Conservation (phyloP, 2,888 invertebrate genomes). For the Coenonympha glycerion region DNA sequence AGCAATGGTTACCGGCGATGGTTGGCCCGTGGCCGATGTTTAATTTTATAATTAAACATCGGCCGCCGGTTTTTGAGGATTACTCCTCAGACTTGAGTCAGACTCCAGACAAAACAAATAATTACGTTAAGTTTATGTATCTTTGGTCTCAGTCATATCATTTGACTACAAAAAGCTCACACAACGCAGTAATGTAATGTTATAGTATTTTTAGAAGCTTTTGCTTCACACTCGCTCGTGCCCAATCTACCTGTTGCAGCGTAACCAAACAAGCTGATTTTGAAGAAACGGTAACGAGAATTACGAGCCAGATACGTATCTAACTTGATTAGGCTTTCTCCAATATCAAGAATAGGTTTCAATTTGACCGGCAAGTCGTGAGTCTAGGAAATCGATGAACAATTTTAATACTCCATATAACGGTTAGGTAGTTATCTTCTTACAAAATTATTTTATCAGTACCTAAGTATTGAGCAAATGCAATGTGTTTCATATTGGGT, state of each 20-base stretch:
- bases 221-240: neutral
- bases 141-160: no score
- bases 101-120: no score
- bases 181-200: no score
- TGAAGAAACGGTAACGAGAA: constrained; percentile 7
- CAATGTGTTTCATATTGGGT: no score
- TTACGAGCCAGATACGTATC: constrained; percentile 3
- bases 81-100: no score
- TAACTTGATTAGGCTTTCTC: constrained; percentile 8
- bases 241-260: neutral
- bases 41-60: no score
- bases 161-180: no score
- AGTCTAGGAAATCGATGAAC: constrained; percentile 12
- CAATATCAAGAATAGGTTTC: constrained; percentile 16
- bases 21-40: no score
- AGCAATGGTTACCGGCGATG: no score
- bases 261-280: neutral
- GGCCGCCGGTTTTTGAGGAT: no score
- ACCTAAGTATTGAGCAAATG: neutral
- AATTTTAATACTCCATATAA: constrained; percentile 12
- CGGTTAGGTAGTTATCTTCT: neutral
- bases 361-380: constrained; percentile 13
- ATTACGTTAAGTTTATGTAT: no score
- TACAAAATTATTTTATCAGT: neutral
- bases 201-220: neutral